phyloP scores from a whole-genome alignment of 2,888 invertebrate genomes.

The Aelia acuminata region DNA sequence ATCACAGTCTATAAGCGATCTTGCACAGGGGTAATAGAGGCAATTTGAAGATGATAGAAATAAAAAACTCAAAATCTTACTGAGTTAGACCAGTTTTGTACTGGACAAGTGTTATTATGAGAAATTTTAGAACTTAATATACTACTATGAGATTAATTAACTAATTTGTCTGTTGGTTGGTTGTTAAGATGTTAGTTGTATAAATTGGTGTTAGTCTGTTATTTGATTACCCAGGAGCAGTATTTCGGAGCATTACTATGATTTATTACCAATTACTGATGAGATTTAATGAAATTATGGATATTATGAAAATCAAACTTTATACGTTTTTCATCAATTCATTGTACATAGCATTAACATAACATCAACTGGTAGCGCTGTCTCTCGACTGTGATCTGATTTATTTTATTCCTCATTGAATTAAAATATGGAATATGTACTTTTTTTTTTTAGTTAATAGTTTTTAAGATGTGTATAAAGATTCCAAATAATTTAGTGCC shows the following conservation, averaged over 20 bases:
- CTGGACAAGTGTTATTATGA: too few relatives aligned
- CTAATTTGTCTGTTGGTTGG: too few relatives aligned
- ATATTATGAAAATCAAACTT: slow-evolving; percentile 9
- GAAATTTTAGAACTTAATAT: too few relatives aligned
- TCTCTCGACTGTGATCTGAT: slow-evolving; percentile 35
- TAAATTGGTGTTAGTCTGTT: too few relatives aligned
- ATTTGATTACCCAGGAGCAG: background rate
- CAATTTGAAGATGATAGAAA: too few relatives aligned
- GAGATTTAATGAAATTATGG: background rate
- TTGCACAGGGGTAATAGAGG: too few relatives aligned
- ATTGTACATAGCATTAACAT: slow-evolving; percentile 21
- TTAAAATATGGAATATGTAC: background rate
- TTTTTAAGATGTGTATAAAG: slow-evolving; percentile 33
- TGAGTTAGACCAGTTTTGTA: too few relatives aligned
- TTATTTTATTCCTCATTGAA: slow-evolving; percentile 37
- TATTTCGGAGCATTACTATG: background rate
- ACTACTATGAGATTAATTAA: too few relatives aligned
- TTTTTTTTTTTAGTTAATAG: slow-evolving; percentile 1
- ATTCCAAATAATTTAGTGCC: slow-evolving; percentile 45
- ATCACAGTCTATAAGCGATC: too few relatives aligned
- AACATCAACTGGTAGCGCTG: background rate
- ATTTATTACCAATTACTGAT: background rate
- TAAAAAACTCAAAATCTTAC: too few relatives aligned
- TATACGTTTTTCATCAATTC: background rate
- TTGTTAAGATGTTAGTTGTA: too few relatives aligned